Base-by-base conservation (phyloP, 2,888 invertebrate species). In the Netelia fuscicornis region DNA sequence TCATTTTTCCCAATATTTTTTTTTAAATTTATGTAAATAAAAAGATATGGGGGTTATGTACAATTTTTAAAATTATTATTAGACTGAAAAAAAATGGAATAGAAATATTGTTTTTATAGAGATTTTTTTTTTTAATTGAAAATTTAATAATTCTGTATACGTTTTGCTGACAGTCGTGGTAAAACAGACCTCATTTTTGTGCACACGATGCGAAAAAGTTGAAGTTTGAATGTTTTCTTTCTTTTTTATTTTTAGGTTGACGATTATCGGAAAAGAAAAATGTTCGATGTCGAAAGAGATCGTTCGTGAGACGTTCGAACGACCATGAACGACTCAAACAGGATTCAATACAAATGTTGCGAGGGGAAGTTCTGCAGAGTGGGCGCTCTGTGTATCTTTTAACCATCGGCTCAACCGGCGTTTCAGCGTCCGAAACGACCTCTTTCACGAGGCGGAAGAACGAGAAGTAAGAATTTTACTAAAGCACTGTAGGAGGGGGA, bases 321-420 rank as follows among this genome's bases (percentile, higher is more conserved):
- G 58, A 67, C 42, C 58, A 77, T 77, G 76, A 77, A 20, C 42
- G 44, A 56, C n/a, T 9, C 56, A n/a, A 56, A 25, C 10, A 25
- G 58, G 13, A 44, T 9, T 20, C 67, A 58, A 65, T 56, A 67
- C 67, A 58, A 77, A 67, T 58, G 58, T 42, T 17, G 56, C 52
- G 42, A 58, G 58, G 56, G 30, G 65, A 64, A 77, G 67, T 58
- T 37, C 30, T 44, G 65, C 13, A 58, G n/a, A 17, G 17, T 25
- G 20, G 25, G 8, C 67, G 58, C 76, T 44, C 25, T 30, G 58
- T n/a, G 37, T 42, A 3, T 67, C 37, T 77, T 67, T 23, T 77
- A 77, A 77, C 56, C 5, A 64, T 11, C 5, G 6, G 25, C 25
- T 23, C 8, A 10, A 30, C 37, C 67, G 58, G 44, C 25, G 44